phyloP scores from a whole-genome alignment of 2,113 vertebrate species.

The Columbina picui region DNA sequence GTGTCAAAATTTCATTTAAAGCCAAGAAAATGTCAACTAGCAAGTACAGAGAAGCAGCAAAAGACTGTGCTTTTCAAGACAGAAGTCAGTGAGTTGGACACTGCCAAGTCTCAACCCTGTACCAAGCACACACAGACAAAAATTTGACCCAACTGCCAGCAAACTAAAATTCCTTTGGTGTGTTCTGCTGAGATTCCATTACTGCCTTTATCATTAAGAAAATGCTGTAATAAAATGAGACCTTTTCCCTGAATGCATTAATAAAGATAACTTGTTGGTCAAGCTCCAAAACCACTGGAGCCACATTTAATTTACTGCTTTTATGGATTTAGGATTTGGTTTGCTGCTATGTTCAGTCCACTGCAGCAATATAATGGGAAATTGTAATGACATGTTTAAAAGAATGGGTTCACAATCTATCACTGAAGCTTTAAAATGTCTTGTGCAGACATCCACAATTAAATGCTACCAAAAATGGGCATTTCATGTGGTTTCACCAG shows the following conservation, averaged over 20 bases:
- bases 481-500: slow-evolving; percentile 12
- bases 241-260: slow-evolving; percentile 77
- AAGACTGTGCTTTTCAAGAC: slow-evolving; percentile 63
- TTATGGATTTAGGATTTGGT: slow-evolving; percentile 73
- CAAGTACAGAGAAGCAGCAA: slow-evolving; percentile 73
- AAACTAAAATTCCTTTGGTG: slow-evolving; percentile 72
- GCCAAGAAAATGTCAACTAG: slow-evolving; percentile 84
- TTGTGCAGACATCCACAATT: slow-evolving; percentile 27
- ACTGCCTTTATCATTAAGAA: slow-evolving; percentile 82
- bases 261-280: slow-evolving; percentile 81
- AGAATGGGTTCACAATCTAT: slow-evolving; percentile 29
- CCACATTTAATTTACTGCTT: slow-evolving; percentile 77
- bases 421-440: slow-evolving; percentile 47
- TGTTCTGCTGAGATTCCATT: slow-evolving; percentile 63
- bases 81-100: slow-evolving; percentile 49
- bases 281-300: slow-evolving; percentile 83
- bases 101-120: slow-evolving; percentile 70
- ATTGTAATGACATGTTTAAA: slow-evolving; percentile 42
- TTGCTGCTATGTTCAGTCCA: slow-evolving; percentile 61
- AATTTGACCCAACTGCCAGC: slow-evolving; percentile 65
- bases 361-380: slow-evolving; percentile 61
- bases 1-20: slow-evolving; percentile 77
- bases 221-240: slow-evolving; percentile 79
- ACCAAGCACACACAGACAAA: slow-evolving; percentile 56
- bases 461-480: slow-evolving; percentile 23